These are phyloP conservation scores for Parasteatoda lunata DNA, from an alignment of 2,888 invertebrate genomes.

Conservation along the genomic window DNA sequence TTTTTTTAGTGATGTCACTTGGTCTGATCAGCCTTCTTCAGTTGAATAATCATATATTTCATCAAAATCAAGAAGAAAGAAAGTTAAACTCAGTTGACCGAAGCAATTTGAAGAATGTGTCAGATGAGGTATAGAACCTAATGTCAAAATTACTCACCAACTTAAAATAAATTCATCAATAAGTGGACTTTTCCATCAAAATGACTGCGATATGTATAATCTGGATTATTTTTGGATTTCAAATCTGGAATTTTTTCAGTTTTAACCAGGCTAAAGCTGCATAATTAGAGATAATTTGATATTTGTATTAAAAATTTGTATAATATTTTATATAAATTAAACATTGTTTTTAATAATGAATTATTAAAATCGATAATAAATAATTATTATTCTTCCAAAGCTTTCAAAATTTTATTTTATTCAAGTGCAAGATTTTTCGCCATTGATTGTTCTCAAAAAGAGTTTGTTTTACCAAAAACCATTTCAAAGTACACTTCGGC, in stretches of 20 bases:
- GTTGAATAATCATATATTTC: too few relatives aligned
- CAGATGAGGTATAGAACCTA: neutral
- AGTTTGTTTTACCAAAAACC: neutral
- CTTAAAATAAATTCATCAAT: neutral
- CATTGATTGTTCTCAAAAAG: neutral
- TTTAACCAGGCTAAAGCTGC: neutral
- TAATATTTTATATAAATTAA: constrained; percentile 10
- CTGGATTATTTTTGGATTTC: too few relatives aligned
- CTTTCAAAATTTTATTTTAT: neutral
- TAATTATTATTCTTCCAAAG: neutral
- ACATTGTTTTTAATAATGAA: neutral
- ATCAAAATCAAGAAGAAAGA: too few relatives aligned
- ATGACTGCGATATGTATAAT: too few relatives aligned
- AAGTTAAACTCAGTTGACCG: too few relatives aligned
- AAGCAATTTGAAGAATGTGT: too few relatives aligned
- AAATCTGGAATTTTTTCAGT: constrained; percentile 29
- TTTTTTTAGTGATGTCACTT: too few relatives aligned
- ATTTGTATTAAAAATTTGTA: constrained; percentile 6
- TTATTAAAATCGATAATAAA: neutral
- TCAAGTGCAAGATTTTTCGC: neutral
- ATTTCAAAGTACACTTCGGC: neutral
- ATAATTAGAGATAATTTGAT: neutral
- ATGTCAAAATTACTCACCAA: neutral
- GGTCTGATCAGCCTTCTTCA: too few relatives aligned
- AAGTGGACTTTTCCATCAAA: neutral